Evolutionary conservation across 2,888 invertebrate species (phyloP), one percentile per base, ranked within the genome.

Genomic region (Acanthoscelides obtectus): DNA sequence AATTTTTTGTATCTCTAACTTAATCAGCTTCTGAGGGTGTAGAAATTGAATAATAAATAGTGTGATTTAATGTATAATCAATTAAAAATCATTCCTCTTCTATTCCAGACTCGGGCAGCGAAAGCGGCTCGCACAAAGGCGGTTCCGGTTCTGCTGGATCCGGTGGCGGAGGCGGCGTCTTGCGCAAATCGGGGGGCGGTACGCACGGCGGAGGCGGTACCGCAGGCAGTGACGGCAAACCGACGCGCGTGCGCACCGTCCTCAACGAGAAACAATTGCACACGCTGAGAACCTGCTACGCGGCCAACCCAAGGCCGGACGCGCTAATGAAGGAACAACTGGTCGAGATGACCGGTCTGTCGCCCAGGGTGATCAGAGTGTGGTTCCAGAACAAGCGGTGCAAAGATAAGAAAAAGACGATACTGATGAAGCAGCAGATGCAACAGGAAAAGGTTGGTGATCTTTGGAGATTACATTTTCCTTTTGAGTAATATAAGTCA

Each of bases 371-470:
- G 80, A 99, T 99, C 84, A 90, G 99, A 83, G 99, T 99, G 73
- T 99, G 99, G 99, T 99, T 99, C 89, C 98, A 98, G 87, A 98
- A 98, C 87, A 98, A 98, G 85, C 89, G 98, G 76, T 98, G 97
- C 88, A 98, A 98, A 87, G 97, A 98, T 87, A 98, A 98, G 88
- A 98, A 98, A 89, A 94, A 96, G 85, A 97, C 97, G 71, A 94
- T 98, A 69, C 93, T 97, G 81, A 93, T 98, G 90, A 98, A 98
- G 86, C 94, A 98, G 87, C 96, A 98, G 86, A 97, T 98, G 92
- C 96, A 97, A 83, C 97, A 98, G 84, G 98, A 98, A 86, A 97
- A 97, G 95, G 97, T 97, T 78, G 78, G 79, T 76, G 67, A 45
- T 45, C 45, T 12, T 12, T n/a, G n/a, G n/a, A n/a, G n/a, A n/a